Evolutionary conservation across 2,797 vertebrate species (phyloP), one percentile per base, ranked within the genome.

Genomic region (Champsocephalus gunnari): DNA sequence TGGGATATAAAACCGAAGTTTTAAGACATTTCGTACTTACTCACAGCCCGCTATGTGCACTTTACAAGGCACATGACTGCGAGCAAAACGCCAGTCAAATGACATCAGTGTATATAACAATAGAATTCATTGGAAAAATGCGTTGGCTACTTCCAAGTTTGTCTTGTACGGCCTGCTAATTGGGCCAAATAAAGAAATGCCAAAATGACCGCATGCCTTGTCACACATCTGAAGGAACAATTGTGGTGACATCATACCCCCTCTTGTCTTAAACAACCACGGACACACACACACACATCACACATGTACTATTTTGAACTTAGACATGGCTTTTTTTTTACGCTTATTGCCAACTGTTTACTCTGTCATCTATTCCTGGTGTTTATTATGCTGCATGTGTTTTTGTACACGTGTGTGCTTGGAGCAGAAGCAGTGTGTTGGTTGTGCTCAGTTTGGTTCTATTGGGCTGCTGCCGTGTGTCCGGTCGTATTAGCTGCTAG

Each of bases 401-500:
- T 19, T n/a, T 19, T 44, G 60, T 41, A 19, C 17, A 19, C 45
- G 58, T 32, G 56, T n/a, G 28, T 43, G 63, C 41, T 21, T 17
- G 38, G 47, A 53, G 74, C 55, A 70, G 41, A 45, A 34, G 47
- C 10, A 12, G 64, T 61, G 43, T 55, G 61, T 54, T 56, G 79
- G 73, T 74, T 43, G 45, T 32, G 70, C 50, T 48, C 13, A 41
- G 54, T 75, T 77, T 62, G 77, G 34, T 60, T 77, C 69, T 79
- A 44, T 48, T 62, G 77, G 84, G 79, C 68, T 65, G 83, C 84
- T 87, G 84, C 81, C n/a, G 80, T 89, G 84, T 90, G 93, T 93
- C 93, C 88, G 87, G 72, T 92, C 81, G 84, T 79, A 87, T 94
- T 94, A 93, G 83, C 71, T 67, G 70, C 87, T 62, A 75, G 83